phyloP scores from a whole-genome alignment of 2,888 invertebrate genomes.

The Caenorhabditis doughertyi region DNA sequence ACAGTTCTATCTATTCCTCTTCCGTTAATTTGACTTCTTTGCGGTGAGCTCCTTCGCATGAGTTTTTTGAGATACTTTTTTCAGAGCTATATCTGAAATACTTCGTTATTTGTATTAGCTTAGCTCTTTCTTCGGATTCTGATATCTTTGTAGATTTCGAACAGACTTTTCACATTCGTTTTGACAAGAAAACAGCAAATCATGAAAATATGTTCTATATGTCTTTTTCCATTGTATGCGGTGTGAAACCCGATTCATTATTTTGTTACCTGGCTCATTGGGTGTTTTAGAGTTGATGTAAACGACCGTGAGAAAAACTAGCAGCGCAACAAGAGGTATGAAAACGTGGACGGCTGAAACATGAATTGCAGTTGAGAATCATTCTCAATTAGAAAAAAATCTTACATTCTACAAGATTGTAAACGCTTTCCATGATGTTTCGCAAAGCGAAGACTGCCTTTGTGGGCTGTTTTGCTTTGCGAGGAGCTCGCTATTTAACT shows the following conservation, averaged over 20 bases:
- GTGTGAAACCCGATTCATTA: no score
- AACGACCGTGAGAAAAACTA: slow-evolving; percentile 69
- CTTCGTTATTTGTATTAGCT: slow-evolving; percentile 4
- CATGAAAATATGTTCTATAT: slow-evolving; percentile 20
- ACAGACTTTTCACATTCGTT: neutral
- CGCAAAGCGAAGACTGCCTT: slow-evolving; percentile 11
- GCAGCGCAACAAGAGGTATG: slow-evolving; percentile 76
- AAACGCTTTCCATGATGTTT: slow-evolving; percentile 68
- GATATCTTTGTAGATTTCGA: slow-evolving; percentile 26
- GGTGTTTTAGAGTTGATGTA: slow-evolving; percentile 60
- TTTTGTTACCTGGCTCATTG: slow-evolving; percentile 50
- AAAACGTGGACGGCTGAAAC: slow-evolving; percentile 76
- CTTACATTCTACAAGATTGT: slow-evolving; percentile 73
- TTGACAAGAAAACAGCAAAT: neutral
- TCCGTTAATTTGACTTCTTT: slow-evolving; percentile 37
- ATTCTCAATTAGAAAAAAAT: slow-evolving; percentile 30
- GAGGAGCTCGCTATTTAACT: neutral
- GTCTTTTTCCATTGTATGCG: no score
- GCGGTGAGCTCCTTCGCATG: slow-evolving; percentile 14
- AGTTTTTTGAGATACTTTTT: slow-evolving; percentile 31
- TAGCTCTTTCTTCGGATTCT: neutral
- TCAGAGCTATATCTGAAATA: slow-evolving; percentile 55
- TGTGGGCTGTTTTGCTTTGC: slow-evolving; percentile 7
- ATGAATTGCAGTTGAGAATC: slow-evolving; percentile 15
- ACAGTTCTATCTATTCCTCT: slow-evolving; percentile 23